Conservation (phyloP, 2,113 vertebrate species). For the Leucopsar rothschildi region DNA sequence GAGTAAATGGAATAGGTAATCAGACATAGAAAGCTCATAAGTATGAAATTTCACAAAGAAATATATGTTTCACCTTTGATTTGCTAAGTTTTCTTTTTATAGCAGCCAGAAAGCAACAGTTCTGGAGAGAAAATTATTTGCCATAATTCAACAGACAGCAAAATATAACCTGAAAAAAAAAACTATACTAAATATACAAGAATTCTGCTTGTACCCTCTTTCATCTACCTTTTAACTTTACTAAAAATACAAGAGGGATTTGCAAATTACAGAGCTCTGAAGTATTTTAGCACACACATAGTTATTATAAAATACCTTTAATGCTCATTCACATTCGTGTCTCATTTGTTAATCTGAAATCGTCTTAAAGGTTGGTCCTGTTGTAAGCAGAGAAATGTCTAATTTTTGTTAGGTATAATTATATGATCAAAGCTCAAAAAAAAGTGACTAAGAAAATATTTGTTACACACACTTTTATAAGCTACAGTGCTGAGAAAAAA, state of each 20-base stretch:
- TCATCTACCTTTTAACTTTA: conserved; percentile 23
- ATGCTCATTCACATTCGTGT: not conserved
- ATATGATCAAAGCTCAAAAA: not conserved
- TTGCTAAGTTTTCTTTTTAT: not conserved
- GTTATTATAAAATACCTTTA: conserved; percentile 27
- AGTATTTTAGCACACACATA: not conserved
- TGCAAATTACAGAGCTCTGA: conserved; percentile 49
- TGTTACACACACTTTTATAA: not conserved
- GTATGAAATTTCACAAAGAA: not conserved
- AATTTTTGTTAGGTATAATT: conserved; percentile 49
- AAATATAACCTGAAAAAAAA: conserved; percentile 17
- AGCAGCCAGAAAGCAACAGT: not conserved
- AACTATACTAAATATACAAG: not conserved
- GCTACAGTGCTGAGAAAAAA: conserved; percentile 1
- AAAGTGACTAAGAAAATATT: not conserved
- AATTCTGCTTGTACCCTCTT: not conserved
- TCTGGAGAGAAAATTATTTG: not conserved
- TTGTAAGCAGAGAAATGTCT: conserved; percentile 27
- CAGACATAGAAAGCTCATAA: not conserved
- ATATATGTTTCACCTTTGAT: not conserved
- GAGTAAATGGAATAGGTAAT: not conserved
- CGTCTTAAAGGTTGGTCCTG: not conserved
- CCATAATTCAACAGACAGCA: not conserved
- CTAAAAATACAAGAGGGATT: conserved; percentile 37
- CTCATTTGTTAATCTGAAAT: conserved; percentile 13